A percentile compares a stretch with the other conserved stretches of the same genome.
Conservation (phyloP, 2,888 invertebrate genomes). For the Ennomos fuscantarius region DNA sequence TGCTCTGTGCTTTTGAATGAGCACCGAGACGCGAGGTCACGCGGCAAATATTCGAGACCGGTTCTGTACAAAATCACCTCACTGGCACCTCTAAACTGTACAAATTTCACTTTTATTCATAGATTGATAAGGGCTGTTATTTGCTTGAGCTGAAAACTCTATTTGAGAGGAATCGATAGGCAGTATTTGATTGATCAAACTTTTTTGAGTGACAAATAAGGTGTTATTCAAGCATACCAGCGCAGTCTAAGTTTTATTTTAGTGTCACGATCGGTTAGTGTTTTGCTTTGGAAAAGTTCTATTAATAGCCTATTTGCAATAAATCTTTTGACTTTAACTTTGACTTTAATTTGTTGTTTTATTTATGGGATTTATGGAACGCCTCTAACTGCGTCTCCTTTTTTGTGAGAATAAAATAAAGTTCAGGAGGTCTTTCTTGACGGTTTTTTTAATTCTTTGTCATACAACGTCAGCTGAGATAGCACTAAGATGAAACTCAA, state of each 20-base stretch:
- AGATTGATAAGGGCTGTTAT: conserved; percentile 30
- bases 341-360: too few relatives aligned
- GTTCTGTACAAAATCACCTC: conserved; percentile 38
- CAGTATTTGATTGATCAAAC: conserved; percentile 46
- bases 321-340: too few relatives aligned
- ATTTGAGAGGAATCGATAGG: conserved; percentile 31
- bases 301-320: too few relatives aligned
- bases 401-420: too few relatives aligned
- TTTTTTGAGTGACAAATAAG: conserved; percentile 48
- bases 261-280: conserved; percentile 22
- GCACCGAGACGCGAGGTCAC: conserved; percentile 45
- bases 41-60: conserved; percentile 45
- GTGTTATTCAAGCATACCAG: conserved; percentile 42
- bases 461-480: too few relatives aligned
- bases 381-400: too few relatives aligned
- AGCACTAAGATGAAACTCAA: too few relatives aligned
- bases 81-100: conserved; percentile 15
- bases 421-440: too few relatives aligned
- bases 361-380: too few relatives aligned
- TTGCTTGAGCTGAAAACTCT: too few relatives aligned
- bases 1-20: conserved; percentile 41
- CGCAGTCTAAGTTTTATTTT: conserved; percentile 33
- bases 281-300: too few relatives aligned
- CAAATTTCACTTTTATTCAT: conserved; percentile 34
- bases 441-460: too few relatives aligned